phyloP scores from a whole-genome alignment of 1,140 invertebrate species.

The Drosophila auraria region DNA sequence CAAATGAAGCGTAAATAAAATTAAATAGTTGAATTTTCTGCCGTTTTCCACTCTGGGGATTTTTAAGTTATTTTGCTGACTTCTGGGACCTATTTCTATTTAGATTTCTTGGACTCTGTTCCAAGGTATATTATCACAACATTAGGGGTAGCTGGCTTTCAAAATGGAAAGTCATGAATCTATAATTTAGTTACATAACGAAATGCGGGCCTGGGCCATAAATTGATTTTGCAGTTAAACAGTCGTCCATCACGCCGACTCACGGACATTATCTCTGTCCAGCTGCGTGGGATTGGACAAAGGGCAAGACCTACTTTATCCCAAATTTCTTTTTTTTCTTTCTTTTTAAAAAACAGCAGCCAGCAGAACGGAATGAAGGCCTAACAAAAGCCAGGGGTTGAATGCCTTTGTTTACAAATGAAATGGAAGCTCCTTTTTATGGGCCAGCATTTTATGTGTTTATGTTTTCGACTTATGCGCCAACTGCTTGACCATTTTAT shows the following conservation, averaged over 20 bases:
- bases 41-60: conserved; percentile 47
- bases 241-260: conserved; percentile 40
- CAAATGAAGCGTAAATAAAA: conserved; percentile 63
- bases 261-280: conserved; percentile 35
- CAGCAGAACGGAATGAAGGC: conserved; percentile 28
- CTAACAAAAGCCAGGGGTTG: conserved; percentile 33
- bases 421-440: conserved; percentile 50
- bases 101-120: conserved; percentile 4
- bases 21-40: conserved; percentile 48
- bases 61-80: conserved; percentile 42
- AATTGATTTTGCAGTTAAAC: conserved; percentile 43
- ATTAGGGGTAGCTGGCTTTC: not conserved
- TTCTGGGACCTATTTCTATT: not conserved
- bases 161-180: conserved; percentile 41
- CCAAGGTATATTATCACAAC: conserved; percentile 7
- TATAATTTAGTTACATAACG: conserved; percentile 37
- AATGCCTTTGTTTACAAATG: conserved; percentile 49
- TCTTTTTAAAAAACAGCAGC: not conserved
- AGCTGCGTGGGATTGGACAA: conserved; percentile 19
- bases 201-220: conserved; percentile 16
- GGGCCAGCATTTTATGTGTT: conserved; percentile 48
- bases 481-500: conserved; percentile 49
- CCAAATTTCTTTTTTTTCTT: conserved; percentile 15
- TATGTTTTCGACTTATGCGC: conserved; percentile 50
- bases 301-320: conserved; percentile 19